These are phyloP conservation scores for Leguminivora glycinivorella DNA, from an alignment of 1,140 invertebrate genomes.

Conservation along the genomic window DNA sequence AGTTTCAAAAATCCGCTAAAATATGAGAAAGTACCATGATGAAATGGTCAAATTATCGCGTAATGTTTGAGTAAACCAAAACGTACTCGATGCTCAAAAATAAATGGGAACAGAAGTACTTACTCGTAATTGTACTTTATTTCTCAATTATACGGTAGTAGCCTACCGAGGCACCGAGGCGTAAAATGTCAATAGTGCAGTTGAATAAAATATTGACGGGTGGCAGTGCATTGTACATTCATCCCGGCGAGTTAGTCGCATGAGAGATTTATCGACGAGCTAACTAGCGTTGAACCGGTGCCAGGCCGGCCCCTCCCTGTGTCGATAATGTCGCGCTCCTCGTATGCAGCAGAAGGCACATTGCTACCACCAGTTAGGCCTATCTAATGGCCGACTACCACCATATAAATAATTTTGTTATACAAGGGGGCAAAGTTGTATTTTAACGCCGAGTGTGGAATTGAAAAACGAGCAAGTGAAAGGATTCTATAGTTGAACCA, in stretches of 20 bases:
- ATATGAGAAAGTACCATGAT: too few species aligned
- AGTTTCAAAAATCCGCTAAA: neutral
- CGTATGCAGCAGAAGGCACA: conserved; percentile 1
- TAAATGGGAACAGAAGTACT: neutral
- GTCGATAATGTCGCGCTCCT: conserved; percentile 16
- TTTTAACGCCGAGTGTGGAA: too few species aligned
- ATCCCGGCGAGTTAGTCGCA: conserved; percentile 23
- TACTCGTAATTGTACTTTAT: neutral
- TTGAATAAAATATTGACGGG: conserved; percentile 19
- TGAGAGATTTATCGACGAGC: conserved; percentile 21
- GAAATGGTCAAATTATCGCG: neutral
- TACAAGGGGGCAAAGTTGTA: too few species aligned
- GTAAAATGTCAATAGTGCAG: conserved; percentile 18
- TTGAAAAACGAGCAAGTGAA: too few species aligned
- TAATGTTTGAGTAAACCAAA: too few species aligned
- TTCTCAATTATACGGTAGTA: conserved; percentile 6
- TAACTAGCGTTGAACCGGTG: conserved; percentile 28
- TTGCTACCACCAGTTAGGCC: neutral
- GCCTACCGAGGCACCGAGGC: neutral
- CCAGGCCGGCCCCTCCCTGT: conserved; percentile 24
- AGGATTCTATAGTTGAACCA: too few species aligned
- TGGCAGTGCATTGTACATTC: conserved; percentile 20
- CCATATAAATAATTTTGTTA: neutral
- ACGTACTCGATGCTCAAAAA: neutral
- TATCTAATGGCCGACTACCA: neutral